A percentile compares a stretch with the other conserved stretches of the same genome.
These are phyloP conservation scores for Aromia moschata DNA, from an alignment of 2,888 invertebrate genomes.

Conservation along the genomic window DNA sequence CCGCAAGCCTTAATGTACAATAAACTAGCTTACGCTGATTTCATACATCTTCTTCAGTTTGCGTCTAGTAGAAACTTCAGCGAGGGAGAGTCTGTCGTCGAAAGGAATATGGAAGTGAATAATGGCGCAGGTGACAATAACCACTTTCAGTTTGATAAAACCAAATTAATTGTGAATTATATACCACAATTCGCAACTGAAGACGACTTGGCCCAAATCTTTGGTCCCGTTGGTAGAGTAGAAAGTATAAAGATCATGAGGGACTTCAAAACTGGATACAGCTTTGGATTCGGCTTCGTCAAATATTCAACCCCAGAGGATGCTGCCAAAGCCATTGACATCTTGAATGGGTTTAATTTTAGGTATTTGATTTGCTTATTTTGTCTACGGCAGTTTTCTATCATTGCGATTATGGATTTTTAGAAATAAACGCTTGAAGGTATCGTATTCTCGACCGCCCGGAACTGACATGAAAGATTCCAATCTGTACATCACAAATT, in stretches of 20 bases:
- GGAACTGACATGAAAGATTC: slow-evolving; percentile 94
- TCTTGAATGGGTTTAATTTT: slow-evolving; percentile 76
- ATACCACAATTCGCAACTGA: slow-evolving; percentile 94
- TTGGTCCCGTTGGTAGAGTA: slow-evolving; percentile 87
- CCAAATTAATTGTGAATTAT: slow-evolving; percentile 95
- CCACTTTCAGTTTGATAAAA: slow-evolving; percentile 60
- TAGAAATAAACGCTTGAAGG: slow-evolving; percentile 92
- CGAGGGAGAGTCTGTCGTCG: slow-evolving; percentile 30
- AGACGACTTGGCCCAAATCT: slow-evolving; percentile 88
- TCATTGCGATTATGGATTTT: too few species aligned
- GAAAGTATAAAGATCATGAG: slow-evolving; percentile 93
- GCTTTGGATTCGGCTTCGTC: slow-evolving; percentile 96
- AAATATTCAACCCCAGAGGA: slow-evolving; percentile 88
- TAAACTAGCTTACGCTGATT: not conserved
- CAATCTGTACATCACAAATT: slow-evolving; percentile 92
- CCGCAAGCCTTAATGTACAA: not conserved
- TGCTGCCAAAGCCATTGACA: slow-evolving; percentile 85
- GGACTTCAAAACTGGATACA: slow-evolving; percentile 90
- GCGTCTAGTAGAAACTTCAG: slow-evolving; percentile 36
- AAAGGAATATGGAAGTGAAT: slow-evolving; percentile 37
- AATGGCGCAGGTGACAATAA: slow-evolving; percentile 57
- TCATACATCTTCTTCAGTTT: slow-evolving; percentile 35
- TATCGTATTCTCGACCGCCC: slow-evolving; percentile 90
- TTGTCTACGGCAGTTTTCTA: not conserved
- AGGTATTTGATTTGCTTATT: slow-evolving; percentile 43